phyloP scores from a whole-genome alignment of 2,113 vertebrate genomes.

The Silurus glanis region DNA sequence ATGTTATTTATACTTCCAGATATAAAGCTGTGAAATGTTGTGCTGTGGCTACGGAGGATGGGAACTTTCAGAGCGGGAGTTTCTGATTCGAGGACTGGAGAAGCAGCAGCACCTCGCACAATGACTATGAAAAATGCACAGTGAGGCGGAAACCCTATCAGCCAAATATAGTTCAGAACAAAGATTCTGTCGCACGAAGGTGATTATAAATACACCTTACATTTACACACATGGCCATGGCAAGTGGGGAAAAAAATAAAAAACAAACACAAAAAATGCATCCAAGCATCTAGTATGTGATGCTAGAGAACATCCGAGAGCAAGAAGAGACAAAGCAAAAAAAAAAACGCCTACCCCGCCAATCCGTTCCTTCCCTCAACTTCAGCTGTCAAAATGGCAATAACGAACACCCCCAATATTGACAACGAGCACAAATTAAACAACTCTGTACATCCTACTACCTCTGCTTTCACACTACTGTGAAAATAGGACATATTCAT shows the following conservation, averaged over 20 bases:
- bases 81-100: not conserved
- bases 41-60: not conserved
- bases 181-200: not conserved
- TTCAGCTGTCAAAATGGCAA: not conserved
- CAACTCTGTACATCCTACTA: not conserved
- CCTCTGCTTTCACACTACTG: not conserved
- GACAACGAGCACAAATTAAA: not conserved
- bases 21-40: not conserved
- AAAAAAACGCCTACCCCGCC: not conserved
- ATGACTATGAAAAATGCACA: not conserved
- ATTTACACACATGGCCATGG: not conserved
- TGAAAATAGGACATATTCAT: not conserved
- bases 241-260: not conserved
- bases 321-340: not conserved
- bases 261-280: no score
- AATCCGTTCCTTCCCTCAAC: not conserved
- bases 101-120: not conserved
- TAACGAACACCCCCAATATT: not conserved
- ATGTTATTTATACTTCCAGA: not conserved
- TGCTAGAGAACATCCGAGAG: not conserved
- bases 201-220: not conserved
- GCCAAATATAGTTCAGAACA: conserved; percentile 13
- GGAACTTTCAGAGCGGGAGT: not conserved
- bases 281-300: not conserved
- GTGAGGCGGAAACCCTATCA: not conserved